Conservation (phyloP, 2,113 vertebrate genomes). For the Passer montanus region DNA sequence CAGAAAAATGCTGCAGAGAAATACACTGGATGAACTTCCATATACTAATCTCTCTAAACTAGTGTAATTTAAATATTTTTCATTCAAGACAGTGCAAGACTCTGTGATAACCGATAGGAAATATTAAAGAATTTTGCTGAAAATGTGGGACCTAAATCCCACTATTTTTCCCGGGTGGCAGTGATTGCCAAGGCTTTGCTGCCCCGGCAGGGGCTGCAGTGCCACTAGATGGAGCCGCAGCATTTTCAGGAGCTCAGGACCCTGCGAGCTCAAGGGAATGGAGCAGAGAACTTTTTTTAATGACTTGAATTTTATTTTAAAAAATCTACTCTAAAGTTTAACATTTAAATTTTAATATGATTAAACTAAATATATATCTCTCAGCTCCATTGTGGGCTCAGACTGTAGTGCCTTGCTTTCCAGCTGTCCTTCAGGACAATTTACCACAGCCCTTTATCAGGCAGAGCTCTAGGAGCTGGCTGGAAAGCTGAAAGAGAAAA, state of each 20-base stretch:
- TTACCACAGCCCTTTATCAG: conserved; percentile 46
- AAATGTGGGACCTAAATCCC: background rate
- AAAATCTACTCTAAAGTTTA: background rate
- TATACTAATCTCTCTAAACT: background rate
- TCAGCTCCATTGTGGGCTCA: conserved; percentile 8
- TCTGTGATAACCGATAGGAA: background rate
- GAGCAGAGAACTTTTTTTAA: background rate
- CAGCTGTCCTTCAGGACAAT: conserved; percentile 63
- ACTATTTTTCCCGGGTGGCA: background rate
- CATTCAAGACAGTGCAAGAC: accelerated
- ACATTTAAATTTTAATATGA: conserved; percentile 26
- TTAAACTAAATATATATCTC: background rate
- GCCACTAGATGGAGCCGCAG: conserved; percentile 69
- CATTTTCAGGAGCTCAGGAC: background rate
- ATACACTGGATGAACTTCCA: background rate
- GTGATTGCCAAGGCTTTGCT: too few relatives aligned
- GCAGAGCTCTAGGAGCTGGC: background rate
- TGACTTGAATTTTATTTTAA: background rate
- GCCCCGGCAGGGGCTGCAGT: background rate
- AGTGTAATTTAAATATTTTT: background rate
- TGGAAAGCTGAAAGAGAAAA: conserved; percentile 48
- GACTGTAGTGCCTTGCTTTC: background rate
- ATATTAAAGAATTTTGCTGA: background rate
- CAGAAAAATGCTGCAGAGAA: background rate
- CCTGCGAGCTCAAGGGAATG: background rate